Conservation (phyloP, 2,113 vertebrate species). For the Mobula hypostoma region DNA sequence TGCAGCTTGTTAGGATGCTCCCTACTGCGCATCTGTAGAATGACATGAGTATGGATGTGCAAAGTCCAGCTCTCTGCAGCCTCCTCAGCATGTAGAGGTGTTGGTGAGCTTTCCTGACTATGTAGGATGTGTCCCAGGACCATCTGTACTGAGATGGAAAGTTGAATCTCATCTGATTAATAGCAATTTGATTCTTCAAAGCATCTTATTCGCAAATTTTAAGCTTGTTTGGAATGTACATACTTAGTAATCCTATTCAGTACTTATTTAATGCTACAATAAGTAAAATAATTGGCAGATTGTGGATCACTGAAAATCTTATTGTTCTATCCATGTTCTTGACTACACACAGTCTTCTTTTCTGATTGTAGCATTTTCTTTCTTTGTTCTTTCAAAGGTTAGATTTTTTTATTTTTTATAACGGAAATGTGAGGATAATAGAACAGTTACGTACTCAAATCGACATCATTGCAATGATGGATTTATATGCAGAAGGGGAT, state of each 20-base stretch:
- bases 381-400: not conserved
- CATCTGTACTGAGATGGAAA: not conserved
- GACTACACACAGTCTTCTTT: not conserved
- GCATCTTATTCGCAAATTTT: not conserved
- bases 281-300: not conserved
- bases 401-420: not conserved
- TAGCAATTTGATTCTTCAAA: not conserved
- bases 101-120: no score
- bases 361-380: not conserved
- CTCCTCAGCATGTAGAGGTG: no score
- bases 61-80: no score
- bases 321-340: not conserved
- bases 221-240: not conserved
- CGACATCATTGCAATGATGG: not conserved
- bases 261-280: not conserved
- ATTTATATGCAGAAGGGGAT: not conserved
- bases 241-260: not conserved
- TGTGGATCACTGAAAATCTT: not conserved
- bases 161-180: not conserved
- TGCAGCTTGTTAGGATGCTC: no score
- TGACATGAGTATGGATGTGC: no score
- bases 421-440: not conserved
- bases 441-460: not conserved
- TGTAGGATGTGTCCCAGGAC: no score
- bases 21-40: no score